Base-by-base conservation (phyloP, 2,113 vertebrate genomes). In the Pycnonotus jocosus region DNA sequence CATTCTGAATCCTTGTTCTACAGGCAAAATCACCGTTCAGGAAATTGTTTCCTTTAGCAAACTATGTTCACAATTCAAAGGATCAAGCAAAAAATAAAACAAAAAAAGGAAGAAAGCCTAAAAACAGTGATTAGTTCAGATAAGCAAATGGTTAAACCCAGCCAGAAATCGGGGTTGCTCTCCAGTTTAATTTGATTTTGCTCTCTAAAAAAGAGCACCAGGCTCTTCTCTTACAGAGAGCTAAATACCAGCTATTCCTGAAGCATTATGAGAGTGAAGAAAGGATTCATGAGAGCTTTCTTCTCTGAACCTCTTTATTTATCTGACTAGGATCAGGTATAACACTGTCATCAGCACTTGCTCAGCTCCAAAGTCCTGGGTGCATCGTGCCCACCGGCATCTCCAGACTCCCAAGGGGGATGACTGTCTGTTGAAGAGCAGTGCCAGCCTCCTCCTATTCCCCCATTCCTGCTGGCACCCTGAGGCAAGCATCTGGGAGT, bases 401-500 rank as follows among this genome's bases (percentile, higher is more conserved):
- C 92, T 84, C 61, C 15, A 70, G 91, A 71, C 83, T 95, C 95
- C 94, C 38, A 23, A 74, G 89, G 71, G 92, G 73, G 77, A 73
- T 42, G 72, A 86, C 91, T 96, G 92, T 91, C 96, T 97, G 92
- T 64, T 95, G 89, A 71, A 86, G 86, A 94, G 88, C 94, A 91
- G 47, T 87, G 94, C 91, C 94, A 96, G 77, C 77, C 96, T 92
- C 91, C 91, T 64, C 83, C 86, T 92, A 64, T 93, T 84, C 95
- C 94, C 95, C 77, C 16, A 14, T 86, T 90, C 95, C 93, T 56
- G 95, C 94, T 97, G 94, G 96, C 96, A 95, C 91, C 93, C 93
- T 14, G 78, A 95, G 93, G 96, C 95, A 96, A 97, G 95, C 93
- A 96, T 96, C 94, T 95, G 95, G 95, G 96, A 96, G 87, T 56